Percentiles rank a stretch among this genome's conserved stretches.
Evolutionary conservation across 2,888 invertebrate genomes (phyloP).

Genomic region (Aspidiotus rigidus): DNA sequence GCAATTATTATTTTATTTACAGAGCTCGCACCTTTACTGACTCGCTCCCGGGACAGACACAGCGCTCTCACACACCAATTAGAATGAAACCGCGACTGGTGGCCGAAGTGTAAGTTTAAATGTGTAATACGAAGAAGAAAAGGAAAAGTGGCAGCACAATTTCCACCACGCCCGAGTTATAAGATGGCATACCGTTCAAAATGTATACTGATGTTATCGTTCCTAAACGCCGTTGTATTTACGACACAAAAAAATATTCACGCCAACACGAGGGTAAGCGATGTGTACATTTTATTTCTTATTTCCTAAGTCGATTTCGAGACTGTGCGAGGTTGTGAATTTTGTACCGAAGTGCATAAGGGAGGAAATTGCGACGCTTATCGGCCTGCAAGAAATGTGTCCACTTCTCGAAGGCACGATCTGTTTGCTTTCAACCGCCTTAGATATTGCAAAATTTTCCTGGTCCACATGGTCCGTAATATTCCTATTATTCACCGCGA

Average conservation of each 20-base stretch:
- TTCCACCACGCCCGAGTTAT: constrained; percentile 28
- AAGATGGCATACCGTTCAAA: constrained; percentile 31
- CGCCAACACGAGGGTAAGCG: constrained; percentile 2
- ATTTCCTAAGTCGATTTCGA: no score
- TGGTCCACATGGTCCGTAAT: no score
- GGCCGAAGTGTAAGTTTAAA: constrained; percentile 29
- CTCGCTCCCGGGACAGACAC: background rate
- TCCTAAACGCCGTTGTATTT: constrained; percentile 22
- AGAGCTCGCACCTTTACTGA: background rate
- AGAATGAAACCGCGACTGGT: constrained; percentile 27
- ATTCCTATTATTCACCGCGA: no score
- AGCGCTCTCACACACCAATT: background rate
- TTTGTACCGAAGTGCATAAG: no score
- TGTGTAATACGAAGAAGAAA: constrained; percentile 31
- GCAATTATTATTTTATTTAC: background rate
- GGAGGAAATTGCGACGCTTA: no score
- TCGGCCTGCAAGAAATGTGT: no score
- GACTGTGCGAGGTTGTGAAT: no score
- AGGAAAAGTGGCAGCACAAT: constrained; percentile 32
- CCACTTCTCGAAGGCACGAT: no score
- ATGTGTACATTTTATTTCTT: no score
- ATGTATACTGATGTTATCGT: constrained; percentile 31
- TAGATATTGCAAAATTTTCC: no score
- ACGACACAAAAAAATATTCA: constrained; percentile 22
- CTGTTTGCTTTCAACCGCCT: no score